Base-by-base conservation (phyloP, 1,140 invertebrate species). In the Helicoverpa zea region DNA sequence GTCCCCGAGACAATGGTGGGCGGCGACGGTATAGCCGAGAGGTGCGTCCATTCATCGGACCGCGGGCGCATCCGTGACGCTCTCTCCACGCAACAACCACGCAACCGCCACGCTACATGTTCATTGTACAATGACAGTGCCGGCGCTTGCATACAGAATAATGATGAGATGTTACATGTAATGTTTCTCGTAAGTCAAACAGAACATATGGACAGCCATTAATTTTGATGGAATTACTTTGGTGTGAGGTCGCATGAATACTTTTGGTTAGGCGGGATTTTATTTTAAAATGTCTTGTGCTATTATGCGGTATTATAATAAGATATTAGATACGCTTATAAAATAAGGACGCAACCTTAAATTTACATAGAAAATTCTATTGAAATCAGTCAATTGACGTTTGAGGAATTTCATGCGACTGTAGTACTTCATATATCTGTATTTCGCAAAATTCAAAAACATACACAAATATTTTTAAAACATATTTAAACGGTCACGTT, bases 1-100 rank as follows among this genome's bases (percentile, higher is more conserved):
- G 86, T 88, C 84, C 56, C 84, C 81, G 84, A 83, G 84, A 91
- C 89, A 92, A 91, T 91, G 89, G 90, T 61, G 81, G 90, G 89
- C 84, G 90, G 84, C 9, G 18, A 59, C 64, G 75, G 10, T 23
- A 64, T 64, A n/a, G 75, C 73, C 54, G 79, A 66, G 81, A 79
- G 85, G 80, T 81, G 82, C 82, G 83, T 87, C 86, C 83, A 84
- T 88, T 86, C 85, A 87, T 83, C 84, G 80, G 61, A 74, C 76
- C n/a, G 30, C 30, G 47, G 4, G 35, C 14, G 70, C 23, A 30
- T 51, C 18, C 64, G 29, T 18, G 16, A 68, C 64, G 52, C 76
- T 51, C 54, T 18, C 30, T 16, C 51, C 29, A 79, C 76, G 64
- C 52, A 29, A 13, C 23, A 51, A 30, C 54, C 29, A 30, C 59